Base-by-base conservation (phyloP, 64 coral and sea anemone species). In the Stylophora pistillata region DNA sequence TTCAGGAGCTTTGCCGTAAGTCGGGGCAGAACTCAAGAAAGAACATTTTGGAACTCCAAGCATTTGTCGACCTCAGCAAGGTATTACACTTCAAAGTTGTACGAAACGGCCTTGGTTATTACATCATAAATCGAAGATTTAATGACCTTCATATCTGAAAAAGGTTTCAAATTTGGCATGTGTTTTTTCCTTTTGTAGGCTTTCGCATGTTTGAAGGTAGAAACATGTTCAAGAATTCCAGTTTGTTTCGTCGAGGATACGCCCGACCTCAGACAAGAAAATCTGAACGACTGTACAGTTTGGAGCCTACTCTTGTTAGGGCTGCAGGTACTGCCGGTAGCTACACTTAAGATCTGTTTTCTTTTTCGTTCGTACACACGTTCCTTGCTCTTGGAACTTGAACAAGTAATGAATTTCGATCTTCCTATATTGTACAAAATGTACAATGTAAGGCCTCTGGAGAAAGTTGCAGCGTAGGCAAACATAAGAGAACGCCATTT, bases 221-320 rank as follows among this genome's bases (percentile, higher is more conserved):
- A 84, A 84, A 84, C 80, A 11, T 84, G 80, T 69, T 47, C 60
- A 21, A 33, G 33, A 11, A 12, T 84, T 52, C 80, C 80, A 25
- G 30, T 84, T 37, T 84, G 80, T 25, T 84, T 84, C 26, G 80
- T 84, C 20, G 80, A 84, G 30, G 80, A 84, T 52, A 84, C 80
- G 4, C 80, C 80, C 21, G 80, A 70, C 65, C 61, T 84, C 16
- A 62, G 13, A 47, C 37, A 84, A 12, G 60, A 68, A 27, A 84
- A 30, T 70, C 80, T 84, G 20, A 68, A 63, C 14, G 23, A 84
- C 53, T 84, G 80, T 15, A 20, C 80, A 12, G 30, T 84, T 37
- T 84, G 80, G 80, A 84, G 69, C 34, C 31, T 84, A 3, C 23
- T 84, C 31, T 32, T 84, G 14, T 9, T 26, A 13, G 80, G 33